A percentile compares a stretch with the other conserved stretches of the same genome.
Evolutionary conservation across 35 echinoderm and acorn worm genomes (phyloP).

Genomic region (Lytechinus variegatus): DNA sequence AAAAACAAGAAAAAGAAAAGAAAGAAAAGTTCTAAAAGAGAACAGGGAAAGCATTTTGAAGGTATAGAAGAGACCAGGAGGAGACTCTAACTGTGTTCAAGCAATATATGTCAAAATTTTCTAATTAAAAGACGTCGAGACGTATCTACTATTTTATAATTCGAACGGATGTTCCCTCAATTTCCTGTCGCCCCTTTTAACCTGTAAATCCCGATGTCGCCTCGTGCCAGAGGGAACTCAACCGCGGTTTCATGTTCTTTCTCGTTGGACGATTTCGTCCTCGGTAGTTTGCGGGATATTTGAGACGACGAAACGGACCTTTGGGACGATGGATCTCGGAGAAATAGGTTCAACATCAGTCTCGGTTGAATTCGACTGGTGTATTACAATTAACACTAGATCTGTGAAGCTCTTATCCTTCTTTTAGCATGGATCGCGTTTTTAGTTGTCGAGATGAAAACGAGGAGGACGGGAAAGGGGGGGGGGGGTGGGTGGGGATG

Average conservation of each 20-base stretch:
- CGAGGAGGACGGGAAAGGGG: no score
- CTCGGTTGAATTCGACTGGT: not conserved
- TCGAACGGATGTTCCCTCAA: not conserved
- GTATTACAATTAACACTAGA: not conserved
- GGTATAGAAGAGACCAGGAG: no score
- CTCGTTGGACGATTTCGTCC: not conserved
- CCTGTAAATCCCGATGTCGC: not conserved
- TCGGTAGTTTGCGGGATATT: not conserved
- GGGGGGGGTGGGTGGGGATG: no score
- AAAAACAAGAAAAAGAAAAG: no score
- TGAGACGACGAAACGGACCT: not conserved
- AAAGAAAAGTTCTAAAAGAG: no score
- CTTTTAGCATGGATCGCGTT: no score
- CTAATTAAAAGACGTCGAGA: no score
- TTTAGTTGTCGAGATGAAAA: not conserved
- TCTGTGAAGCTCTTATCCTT: not conserved
- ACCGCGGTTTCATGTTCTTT: not conserved
- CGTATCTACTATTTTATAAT: no score
- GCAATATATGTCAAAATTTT: no score
- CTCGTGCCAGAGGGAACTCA: not conserved
- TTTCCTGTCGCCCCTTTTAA: not conserved
- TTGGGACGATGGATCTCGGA: not conserved
- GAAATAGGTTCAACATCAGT: not conserved
- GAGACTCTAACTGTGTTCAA: no score
- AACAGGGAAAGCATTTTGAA: no score